Percentiles rank a stretch among this genome's conserved stretches.
phyloP scores from a whole-genome alignment of 2,888 invertebrate species.

The Sepioteuthis lessoniana region DNA sequence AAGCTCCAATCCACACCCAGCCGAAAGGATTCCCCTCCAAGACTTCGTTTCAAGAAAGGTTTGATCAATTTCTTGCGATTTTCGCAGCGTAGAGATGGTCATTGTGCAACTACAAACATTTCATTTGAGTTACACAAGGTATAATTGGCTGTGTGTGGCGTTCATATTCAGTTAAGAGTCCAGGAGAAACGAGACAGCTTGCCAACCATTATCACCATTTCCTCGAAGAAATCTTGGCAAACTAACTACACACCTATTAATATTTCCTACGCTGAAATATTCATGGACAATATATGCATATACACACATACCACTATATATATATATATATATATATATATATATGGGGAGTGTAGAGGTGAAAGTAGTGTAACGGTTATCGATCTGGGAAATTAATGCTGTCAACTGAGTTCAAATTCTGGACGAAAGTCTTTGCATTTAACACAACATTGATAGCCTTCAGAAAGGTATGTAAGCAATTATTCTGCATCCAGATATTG shows the following conservation, averaged over 20 bases:
- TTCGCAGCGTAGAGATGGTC: neutral
- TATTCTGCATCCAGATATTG: too few species aligned
- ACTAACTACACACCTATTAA: neutral
- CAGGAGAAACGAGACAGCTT: neutral
- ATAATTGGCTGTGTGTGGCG: neutral
- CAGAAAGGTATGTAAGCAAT: too few species aligned
- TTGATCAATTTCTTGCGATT: neutral
- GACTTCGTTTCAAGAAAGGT: neutral
- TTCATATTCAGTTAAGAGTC: neutral
- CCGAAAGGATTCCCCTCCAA: neutral
- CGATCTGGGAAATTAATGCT: too few species aligned
- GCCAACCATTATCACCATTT: neutral
- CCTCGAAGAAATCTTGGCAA: neutral
- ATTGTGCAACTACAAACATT: neutral
- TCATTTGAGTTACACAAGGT: neutral
- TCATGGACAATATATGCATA: too few species aligned
- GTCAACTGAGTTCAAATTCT: too few species aligned
- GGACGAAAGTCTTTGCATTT: too few species aligned
- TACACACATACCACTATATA: too few species aligned
- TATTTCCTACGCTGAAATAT: neutral
- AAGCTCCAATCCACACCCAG: neutral
- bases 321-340: too few species aligned
- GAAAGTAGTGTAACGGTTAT: too few species aligned
- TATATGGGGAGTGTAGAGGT: too few species aligned
- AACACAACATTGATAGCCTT: too few species aligned